Evolutionary conservation across 2,113 vertebrate genomes (phyloP).

Genomic region (Channa argus): DNA sequence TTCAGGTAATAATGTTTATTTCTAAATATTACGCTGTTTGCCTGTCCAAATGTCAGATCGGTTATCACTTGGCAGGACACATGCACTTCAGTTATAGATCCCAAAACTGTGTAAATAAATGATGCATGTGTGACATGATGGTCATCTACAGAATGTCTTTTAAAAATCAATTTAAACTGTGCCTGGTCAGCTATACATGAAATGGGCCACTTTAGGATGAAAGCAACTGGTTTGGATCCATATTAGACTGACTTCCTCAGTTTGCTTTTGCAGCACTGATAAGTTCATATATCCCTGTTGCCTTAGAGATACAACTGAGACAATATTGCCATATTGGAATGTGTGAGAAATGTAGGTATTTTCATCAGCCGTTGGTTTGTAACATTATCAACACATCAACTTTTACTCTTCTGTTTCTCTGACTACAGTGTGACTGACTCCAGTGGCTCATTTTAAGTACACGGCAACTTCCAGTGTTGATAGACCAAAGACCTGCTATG

Average conservation of each 20-base stretch:
- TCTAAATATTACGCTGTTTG: too few relatives aligned
- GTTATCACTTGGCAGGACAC: too few relatives aligned
- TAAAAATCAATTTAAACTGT: background rate
- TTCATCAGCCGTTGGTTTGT: background rate
- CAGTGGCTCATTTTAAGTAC: conserved; percentile 25
- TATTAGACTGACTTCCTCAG: background rate
- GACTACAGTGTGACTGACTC: background rate
- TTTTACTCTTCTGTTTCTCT: background rate
- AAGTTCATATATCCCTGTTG: too few relatives aligned
- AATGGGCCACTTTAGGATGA: background rate
- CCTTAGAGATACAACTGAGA: too few relatives aligned
- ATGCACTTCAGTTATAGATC: too few relatives aligned
- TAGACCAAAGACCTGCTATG: conserved; percentile 58
- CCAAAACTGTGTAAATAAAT: too few relatives aligned
- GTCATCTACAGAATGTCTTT: too few relatives aligned
- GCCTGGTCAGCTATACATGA: background rate
- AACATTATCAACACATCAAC: background rate
- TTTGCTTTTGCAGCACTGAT: background rate
- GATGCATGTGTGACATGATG: too few relatives aligned
- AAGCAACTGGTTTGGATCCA: background rate
- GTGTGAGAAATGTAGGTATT: too few relatives aligned
- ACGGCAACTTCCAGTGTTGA: conserved; percentile 37
- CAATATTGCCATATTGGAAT: too few relatives aligned
- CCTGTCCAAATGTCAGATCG: too few relatives aligned
- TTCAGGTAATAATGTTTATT: background rate